Evolutionary conservation across 2,888 invertebrate species (phyloP), one percentile per base, ranked within the genome.

Genomic region (Xylocampa areola): DNA sequence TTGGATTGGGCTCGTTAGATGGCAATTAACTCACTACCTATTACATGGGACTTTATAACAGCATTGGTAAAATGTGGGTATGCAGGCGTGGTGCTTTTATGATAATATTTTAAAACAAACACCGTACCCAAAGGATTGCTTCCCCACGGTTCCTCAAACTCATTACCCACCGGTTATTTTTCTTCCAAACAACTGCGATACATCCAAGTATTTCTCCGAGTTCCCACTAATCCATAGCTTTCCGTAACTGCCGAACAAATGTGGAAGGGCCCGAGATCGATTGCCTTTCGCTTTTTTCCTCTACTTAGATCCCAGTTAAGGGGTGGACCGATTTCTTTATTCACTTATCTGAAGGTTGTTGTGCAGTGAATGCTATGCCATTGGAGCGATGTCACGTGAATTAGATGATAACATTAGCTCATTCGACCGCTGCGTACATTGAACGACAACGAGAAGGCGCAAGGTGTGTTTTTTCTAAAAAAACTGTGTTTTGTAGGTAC

Each of bases 261-360:
- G 77, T 53, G 51, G 39, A 55, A 19, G 57, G 67, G 35, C 32
- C 27, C 19, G 17, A 59, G 73, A 76, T 68, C 77, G 69, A 77
- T 76, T 63, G 77, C 49, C n/a, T 45, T 49, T 44, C 35, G 63
- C 53, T 73, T 63, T 61, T 62, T 39, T 57, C 50, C 33, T 62
- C 60, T 29, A 64, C 59, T 65, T 58, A 70, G 61, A 62, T 41
- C 54, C 16, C 33, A 67, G 67, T 76, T 76, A 68, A 69, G 67
- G 71, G 63, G 52, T 49, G 51, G 55, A 52, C 41, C 48, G 64
- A 70, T 70, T 70, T 55, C 61, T 67, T 70, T 73, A 66, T 73
- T 69, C 76, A 69, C 59, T 74, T 73, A 69, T 63, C 50, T 63
- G 43, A 59, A 49, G 45, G 19, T 39, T 13, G n/a, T 41, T 13